A percentile compares a stretch with the other conserved stretches of the same genome.
Evolutionary conservation across 2,113 vertebrate species (phyloP).

Genomic region (Sphaerodactylus townsendi): DNA sequence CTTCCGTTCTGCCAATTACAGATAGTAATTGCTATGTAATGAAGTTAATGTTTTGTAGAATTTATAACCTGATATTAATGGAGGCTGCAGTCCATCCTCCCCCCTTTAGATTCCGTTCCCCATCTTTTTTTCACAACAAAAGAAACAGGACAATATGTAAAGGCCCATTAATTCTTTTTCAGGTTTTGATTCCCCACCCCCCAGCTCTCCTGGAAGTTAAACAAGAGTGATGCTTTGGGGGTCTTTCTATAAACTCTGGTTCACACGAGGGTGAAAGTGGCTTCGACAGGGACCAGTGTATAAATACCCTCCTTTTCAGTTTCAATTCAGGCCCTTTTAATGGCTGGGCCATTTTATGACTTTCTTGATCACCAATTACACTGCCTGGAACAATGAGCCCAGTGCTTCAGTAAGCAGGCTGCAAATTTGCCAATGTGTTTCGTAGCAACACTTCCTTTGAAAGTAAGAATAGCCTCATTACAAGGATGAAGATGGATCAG

Average conservation of each 20-base stretch:
- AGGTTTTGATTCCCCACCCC: constrained; percentile 68
- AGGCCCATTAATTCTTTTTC: constrained; percentile 84
- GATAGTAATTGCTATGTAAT: constrained; percentile 88
- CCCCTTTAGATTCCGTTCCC: constrained; percentile 70
- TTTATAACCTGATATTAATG: constrained; percentile 86
- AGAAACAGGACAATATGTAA: constrained; percentile 80
- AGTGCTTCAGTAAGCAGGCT: constrained; percentile 69
- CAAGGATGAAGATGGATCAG: constrained; percentile 75
- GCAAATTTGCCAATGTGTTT: constrained; percentile 76
- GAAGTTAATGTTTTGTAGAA: constrained; percentile 92
- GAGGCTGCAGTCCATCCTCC: constrained; percentile 67
- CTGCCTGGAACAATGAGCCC: constrained; percentile 71
- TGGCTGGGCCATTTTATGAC: constrained; percentile 75
- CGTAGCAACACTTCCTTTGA: constrained; percentile 80
- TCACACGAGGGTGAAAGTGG: constrained; percentile 77
- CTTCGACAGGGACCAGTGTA: constrained; percentile 50
- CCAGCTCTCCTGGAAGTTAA: constrained; percentile 73
- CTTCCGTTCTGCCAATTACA: constrained; percentile 82
- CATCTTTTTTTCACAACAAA: constrained; percentile 76
- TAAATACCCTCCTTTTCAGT: constrained; percentile 66
- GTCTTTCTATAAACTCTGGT: constrained; percentile 73
- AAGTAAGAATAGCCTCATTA: constrained; percentile 55
- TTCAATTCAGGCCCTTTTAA: constrained; percentile 59
- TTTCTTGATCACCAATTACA: constrained; percentile 80
- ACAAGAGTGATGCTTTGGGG: constrained; percentile 72